These are phyloP conservation scores for Plagodis pulveraria DNA, from an alignment of 2,888 invertebrate genomes.

Conservation along the genomic window DNA sequence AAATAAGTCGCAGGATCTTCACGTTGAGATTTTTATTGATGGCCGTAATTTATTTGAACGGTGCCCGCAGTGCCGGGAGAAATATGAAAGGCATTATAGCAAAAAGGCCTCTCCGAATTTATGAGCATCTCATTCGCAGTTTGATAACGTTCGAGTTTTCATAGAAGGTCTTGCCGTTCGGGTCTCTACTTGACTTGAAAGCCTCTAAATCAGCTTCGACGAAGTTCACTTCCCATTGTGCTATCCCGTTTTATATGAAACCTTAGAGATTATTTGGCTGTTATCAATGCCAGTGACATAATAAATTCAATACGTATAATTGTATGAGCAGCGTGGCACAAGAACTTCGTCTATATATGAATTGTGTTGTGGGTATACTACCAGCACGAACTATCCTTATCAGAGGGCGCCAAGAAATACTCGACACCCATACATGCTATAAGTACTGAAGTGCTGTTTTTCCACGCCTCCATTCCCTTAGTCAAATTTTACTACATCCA, in stretches of 20 bases:
- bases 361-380: no score
- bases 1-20: constrained; percentile 81
- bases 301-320: no score
- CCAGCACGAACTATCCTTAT: no score
- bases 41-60: constrained; percentile 83
- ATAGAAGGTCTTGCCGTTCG: constrained; percentile 39
- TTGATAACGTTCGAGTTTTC: constrained; percentile 68
- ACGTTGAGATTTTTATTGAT: constrained; percentile 83
- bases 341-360: no score
- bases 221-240: constrained; percentile 15
- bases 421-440: no score
- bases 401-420: no score
- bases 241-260: neutral
- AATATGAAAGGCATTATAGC: constrained; percentile 84
- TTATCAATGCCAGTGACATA: no score
- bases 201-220: constrained; percentile 27
- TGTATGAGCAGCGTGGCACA: no score
- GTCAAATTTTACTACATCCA: no score
- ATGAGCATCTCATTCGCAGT: constrained; percentile 79
- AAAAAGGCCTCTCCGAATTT: constrained; percentile 82
- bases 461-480: no score
- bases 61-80: constrained; percentile 79
- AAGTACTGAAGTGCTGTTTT: no score
- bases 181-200: constrained; percentile 37
- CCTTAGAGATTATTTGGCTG: no score